phyloP scores from a whole-genome alignment of 2,797 vertebrate species.

The Perodicticus potto region DNA sequence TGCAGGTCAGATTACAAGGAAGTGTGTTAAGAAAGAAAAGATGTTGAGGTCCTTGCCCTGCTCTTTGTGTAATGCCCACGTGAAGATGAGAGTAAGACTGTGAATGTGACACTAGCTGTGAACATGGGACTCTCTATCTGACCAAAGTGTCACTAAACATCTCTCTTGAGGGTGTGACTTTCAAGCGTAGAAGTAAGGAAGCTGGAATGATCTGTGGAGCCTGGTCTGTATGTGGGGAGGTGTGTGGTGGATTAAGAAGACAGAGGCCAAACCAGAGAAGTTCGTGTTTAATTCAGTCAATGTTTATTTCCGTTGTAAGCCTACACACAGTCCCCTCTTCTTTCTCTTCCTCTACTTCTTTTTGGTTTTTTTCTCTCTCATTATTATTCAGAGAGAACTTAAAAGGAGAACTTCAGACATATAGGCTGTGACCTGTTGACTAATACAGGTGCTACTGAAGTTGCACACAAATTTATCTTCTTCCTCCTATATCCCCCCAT shows the following conservation, averaged over 20 bases:
- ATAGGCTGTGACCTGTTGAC: no score
- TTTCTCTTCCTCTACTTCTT: not conserved
- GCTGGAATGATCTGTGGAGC: not conserved
- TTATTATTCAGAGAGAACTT: not conserved
- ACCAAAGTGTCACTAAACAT: not conserved
- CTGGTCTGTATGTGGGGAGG: not conserved
- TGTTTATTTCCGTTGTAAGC: not conserved
- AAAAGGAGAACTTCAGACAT: not conserved
- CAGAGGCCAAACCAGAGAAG: not conserved
- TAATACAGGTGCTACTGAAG: not conserved
- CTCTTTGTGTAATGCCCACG: not conserved
- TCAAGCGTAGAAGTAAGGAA: no score
- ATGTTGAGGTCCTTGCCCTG: not conserved
- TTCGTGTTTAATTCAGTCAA: not conserved
- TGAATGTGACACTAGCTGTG: not conserved
- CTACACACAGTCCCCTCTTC: not conserved
- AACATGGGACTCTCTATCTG: not conserved
- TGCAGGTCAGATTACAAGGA: not conserved
- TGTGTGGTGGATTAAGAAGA: accelerated
- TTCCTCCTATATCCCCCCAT: not conserved
- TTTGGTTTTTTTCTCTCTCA: not conserved
- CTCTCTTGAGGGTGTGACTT: not conserved
- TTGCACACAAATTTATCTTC: not conserved
- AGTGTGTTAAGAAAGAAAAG: not conserved
- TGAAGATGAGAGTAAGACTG: not conserved